Base-by-base conservation (phyloP, 2,888 invertebrate genomes). In the Lithophane socia region DNA sequence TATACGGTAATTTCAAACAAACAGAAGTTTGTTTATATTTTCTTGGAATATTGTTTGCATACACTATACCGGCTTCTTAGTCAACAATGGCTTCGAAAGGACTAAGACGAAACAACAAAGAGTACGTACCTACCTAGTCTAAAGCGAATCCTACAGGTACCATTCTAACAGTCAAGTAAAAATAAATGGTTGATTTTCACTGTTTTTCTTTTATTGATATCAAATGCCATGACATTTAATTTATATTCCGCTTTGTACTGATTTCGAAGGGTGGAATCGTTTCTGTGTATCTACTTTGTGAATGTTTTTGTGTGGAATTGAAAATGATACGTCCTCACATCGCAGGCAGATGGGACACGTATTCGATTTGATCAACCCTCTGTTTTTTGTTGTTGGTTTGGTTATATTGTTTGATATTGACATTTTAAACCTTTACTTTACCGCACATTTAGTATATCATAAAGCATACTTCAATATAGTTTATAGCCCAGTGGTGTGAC, bases 171-270 rank as follows among this genome's bases (percentile, higher is more conserved):
- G 77, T 73, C 81, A 86, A 82, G 80, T 82, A 79, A 85, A 86
- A 89, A 88, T 89, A 90, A 87, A 88, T 87, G 84, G 83, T 89
- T 87, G 82, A 87, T 86, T 91, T 89, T 84, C 61, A 10, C 70
- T 72, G 58, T 66, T 91, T 92, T 44, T 42, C 58, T 92, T 91
- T 92, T 89, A 91, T 92, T 87, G 87, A 82, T 84, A 89, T 86
- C 88, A 87, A 83, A 88, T 86, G 83, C 77, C 78, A 84, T 92
- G 94, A 93, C 93, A 91, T 93, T 93, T 93, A 92, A 94, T 94
- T 94, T 93, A 89, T 91, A 92, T 92, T 92, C 88, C 90, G 88
- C 92, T 93, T 93, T 94, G 92, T 90, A 83, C 86, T 84, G 86
- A 79, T 91, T 91, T 88, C 88, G 87, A 90, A 87, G 87, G 86